Base-by-base conservation (phyloP, 2,797 vertebrate species). In the Chrosomus eos region DNA sequence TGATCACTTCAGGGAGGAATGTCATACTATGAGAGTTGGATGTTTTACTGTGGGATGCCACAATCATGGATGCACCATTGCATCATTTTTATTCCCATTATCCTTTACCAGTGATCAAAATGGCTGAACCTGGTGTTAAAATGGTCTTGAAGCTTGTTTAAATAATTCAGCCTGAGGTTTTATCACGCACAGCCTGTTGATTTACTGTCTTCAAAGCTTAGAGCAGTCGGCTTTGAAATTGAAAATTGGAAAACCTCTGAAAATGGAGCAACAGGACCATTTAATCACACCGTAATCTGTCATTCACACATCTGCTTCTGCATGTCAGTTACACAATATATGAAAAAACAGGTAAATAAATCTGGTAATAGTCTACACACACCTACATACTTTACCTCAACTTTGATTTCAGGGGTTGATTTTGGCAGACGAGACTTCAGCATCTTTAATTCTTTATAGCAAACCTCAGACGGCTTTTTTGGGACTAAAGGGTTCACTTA, bases 221-320 rank as follows among this genome's bases (percentile, higher is more conserved):
- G 81, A 38, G 75, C 74, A 84, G 40, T 40, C 38, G 58, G 40
- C 85, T 58, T 48, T 62, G 66, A 79, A 26, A 87, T 81, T 38
- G 36, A 87, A 76, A 53, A 38, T 84, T 33, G 5, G 14, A 60
- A 21, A 72, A 45, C 45, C 60, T 68, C 60, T 73, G 28, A 73
- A 67, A 77, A 71, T 71, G 36, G 89, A 87, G 64, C 78, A 76
- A 28, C 77, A 78, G 48, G 19, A 64, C 9, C 76, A 79, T 84
- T 84, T 51, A 86, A 83, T 81, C 66, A 33, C 45, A 51, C 74
- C 83, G 68, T 66, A 53, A 86, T 84, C 84, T 82, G 83, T 75
- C 80, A 85, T 91, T 90, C 70, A 89, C 88, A 16, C 89, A 66
- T 78, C 72, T 78, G 84, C 89, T 86, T 88, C 55, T 75, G 60